A percentile compares a stretch with the other conserved stretches of the same genome.
These are phyloP conservation scores for Heterochromis multidens DNA, from an alignment of 2,113 vertebrate genomes.

Conservation along the genomic window DNA sequence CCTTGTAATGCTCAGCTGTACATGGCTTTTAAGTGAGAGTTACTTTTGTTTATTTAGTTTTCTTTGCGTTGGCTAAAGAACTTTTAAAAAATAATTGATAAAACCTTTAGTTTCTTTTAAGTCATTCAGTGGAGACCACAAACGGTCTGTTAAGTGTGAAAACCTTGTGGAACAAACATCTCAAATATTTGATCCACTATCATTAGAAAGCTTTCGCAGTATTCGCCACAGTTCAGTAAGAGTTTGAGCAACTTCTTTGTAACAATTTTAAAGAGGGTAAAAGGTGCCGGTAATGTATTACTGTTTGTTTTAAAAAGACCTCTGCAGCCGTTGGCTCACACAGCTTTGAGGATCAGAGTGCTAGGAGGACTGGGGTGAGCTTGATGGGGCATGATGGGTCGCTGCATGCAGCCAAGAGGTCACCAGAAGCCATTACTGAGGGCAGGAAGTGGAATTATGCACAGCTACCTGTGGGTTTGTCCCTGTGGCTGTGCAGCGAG, in stretches of 20 bases:
- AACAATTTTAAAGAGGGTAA: background rate
- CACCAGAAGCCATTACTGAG: slow-evolving; percentile 43
- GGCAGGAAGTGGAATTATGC: slow-evolving; percentile 51
- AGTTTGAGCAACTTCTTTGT: background rate
- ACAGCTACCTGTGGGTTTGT: slow-evolving; percentile 46
- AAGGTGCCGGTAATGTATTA: background rate
- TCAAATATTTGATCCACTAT: background rate
- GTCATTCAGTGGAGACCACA: background rate
- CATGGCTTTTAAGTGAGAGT: background rate
- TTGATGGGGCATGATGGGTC: slow-evolving; percentile 29
- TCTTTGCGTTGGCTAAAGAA: background rate
- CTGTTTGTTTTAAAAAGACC: background rate
- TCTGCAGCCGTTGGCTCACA: background rate
- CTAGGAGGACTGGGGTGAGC: slow-evolving; percentile 1
- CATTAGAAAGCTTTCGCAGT: background rate
- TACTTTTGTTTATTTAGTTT: no score
- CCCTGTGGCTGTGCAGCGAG: background rate
- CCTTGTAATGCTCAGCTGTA: background rate
- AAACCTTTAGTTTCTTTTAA: background rate
- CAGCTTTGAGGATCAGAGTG: background rate
- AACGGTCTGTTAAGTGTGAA: no score
- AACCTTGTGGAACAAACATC: background rate
- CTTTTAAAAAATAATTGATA: background rate
- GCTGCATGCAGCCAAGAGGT: slow-evolving; percentile 23
- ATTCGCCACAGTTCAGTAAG: background rate